A percentile compares a stretch with the other conserved stretches of the same genome.
Evolutionary conservation across 1,140 invertebrate genomes (phyloP).

Genomic region (Nasonia vitripennis): DNA sequence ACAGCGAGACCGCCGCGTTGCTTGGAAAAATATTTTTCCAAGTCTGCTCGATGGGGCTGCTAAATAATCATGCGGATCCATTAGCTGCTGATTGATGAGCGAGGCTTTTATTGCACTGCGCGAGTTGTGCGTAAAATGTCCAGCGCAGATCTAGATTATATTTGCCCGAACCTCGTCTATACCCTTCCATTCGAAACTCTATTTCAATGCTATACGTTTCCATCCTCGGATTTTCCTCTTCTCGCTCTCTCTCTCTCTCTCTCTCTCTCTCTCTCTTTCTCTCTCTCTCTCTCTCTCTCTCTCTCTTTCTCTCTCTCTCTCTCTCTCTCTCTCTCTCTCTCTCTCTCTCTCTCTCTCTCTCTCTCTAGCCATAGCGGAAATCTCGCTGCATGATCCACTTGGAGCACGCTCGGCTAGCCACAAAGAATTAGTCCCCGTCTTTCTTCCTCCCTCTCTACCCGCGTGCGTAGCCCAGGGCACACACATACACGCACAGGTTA

Average conservation of each 20-base stretch:
- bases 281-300: too few species aligned
- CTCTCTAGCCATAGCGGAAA: constrained; percentile 40
- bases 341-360: background rate
- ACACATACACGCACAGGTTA: constrained; percentile 64
- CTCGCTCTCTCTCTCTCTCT: background rate
- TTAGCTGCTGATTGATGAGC: background rate
- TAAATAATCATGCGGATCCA: background rate
- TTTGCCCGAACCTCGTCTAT: background rate
- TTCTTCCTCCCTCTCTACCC: background rate
- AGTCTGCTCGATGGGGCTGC: too few species aligned
- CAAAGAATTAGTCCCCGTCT: constrained; percentile 63
- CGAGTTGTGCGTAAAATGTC: background rate
- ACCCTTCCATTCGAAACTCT: background rate
- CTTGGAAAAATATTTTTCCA: background rate
- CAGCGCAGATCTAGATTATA: background rate
- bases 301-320: too few species aligned
- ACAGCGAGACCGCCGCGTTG: too few species aligned
- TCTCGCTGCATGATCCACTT: constrained; percentile 68
- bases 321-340: too few species aligned
- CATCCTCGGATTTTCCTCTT: constrained; percentile 49
- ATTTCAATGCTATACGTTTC: constrained; percentile 41
- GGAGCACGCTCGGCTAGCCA: constrained; percentile 72
- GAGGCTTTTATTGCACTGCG: background rate
- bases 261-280: too few species aligned
- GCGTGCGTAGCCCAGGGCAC: constrained; percentile 22